phyloP scores from a whole-genome alignment of 2,888 invertebrate species.

The Congeria kusceri region DNA sequence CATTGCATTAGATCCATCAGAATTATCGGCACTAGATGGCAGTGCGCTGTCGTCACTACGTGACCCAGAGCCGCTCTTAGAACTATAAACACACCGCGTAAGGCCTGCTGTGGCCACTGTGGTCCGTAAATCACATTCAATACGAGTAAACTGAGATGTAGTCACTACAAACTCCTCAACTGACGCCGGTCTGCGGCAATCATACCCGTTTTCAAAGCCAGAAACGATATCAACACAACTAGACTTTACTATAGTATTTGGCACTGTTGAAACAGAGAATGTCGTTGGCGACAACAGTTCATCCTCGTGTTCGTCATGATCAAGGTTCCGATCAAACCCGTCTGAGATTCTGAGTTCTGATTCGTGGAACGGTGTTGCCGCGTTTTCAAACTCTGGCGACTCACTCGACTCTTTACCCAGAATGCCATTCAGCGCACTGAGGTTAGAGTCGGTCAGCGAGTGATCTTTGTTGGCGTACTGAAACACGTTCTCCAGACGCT shows the following conservation, averaged over 20 bases:
- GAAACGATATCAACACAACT: slow-evolving; percentile 35
- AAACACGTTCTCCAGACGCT: slow-evolving; percentile 33
- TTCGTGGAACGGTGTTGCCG: slow-evolving; percentile 54
- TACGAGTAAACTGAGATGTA: background rate
- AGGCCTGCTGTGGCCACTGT: slow-evolving; percentile 9
- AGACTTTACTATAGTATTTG: slow-evolving; percentile 24
- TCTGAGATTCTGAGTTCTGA: slow-evolving; percentile 53
- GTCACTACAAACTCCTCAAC: slow-evolving; percentile 28
- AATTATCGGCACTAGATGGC: slow-evolving; percentile 76
- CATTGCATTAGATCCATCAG: slow-evolving; percentile 71
- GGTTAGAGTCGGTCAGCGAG: slow-evolving; percentile 51
- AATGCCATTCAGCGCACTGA: slow-evolving; percentile 55
- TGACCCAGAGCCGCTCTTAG: slow-evolving; percentile 46
- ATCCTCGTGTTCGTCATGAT: slow-evolving; percentile 32
- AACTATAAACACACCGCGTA: slow-evolving; percentile 27
- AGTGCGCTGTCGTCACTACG: slow-evolving; percentile 68
- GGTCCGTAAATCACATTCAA: background rate
- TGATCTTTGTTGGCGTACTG: slow-evolving; percentile 56
- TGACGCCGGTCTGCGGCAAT: slow-evolving; percentile 22
- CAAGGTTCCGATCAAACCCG: slow-evolving; percentile 34
- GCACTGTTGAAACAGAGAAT: slow-evolving; percentile 27
- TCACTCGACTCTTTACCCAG: slow-evolving; percentile 60
- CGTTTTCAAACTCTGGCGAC: slow-evolving; percentile 55
- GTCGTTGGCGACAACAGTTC: slow-evolving; percentile 42
- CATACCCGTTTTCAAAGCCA: slow-evolving; percentile 41